phyloP scores from a whole-genome alignment of 2,797 vertebrate genomes.

The Triplophysa yarkandensis region DNA sequence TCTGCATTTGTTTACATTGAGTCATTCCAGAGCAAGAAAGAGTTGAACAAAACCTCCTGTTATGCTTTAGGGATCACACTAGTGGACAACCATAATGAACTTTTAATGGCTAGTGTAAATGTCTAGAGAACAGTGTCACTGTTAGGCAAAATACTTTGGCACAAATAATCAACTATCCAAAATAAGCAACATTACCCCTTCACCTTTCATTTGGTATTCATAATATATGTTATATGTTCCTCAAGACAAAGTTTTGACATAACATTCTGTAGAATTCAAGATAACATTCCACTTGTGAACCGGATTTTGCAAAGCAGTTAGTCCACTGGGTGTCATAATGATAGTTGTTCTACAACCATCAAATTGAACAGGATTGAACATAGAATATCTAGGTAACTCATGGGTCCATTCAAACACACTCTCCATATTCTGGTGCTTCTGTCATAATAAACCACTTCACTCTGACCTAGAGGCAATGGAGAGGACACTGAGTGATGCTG shows the following conservation, averaged over 20 bases:
- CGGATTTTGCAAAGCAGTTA: constrained; percentile 35
- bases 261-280: constrained; percentile 34
- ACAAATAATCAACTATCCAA: no score
- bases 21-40: constrained; percentile 9
- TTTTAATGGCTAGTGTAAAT: neutral
- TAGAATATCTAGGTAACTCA: neutral
- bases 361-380: neutral
- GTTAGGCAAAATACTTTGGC: no score
- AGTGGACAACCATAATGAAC: neutral
- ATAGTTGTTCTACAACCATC: neutral
- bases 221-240: no score
- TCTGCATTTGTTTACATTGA: constrained; percentile 16
- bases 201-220: no score
- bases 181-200: no score
- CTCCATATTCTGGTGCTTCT: constrained; percentile 23
- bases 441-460: constrained; percentile 41
- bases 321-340: constrained; percentile 6
- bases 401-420: constrained; percentile 2
- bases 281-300: constrained; percentile 47
- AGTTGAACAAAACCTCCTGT: neutral
- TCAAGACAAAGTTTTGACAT: no score
- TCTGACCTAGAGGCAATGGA: constrained; percentile 48
- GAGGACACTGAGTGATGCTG: constrained; percentile 50
- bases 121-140: neutral
- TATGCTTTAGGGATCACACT: neutral